These are phyloP conservation scores for Ageneiosus marmoratus DNA, from an alignment of 2,113 vertebrate species.

Conservation along the genomic window DNA sequence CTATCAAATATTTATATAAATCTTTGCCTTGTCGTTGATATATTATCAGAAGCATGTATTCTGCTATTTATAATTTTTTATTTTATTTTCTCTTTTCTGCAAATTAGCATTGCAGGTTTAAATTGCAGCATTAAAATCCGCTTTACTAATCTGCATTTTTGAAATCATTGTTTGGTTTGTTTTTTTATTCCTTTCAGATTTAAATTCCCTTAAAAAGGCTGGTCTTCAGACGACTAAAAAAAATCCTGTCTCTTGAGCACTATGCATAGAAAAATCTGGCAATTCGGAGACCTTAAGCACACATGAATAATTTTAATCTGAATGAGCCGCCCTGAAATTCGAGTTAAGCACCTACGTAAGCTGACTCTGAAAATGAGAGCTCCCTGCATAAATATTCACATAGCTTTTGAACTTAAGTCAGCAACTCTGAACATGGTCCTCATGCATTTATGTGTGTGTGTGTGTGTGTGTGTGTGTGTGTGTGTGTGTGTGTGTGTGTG, in stretches of 20 bases:
- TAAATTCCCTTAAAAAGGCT: neutral
- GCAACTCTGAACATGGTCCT: neutral
- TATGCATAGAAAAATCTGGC: neutral
- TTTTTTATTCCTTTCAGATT: neutral
- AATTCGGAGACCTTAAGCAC: neutral
- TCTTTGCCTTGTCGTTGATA: neutral
- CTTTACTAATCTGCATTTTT: neutral
- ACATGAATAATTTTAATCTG: neutral
- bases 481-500: slow-evolving; percentile 30
- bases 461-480: slow-evolving; percentile 19
- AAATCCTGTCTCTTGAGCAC: neutral
- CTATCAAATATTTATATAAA: neutral
- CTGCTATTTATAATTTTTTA: too few relatives aligned
- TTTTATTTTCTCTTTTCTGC: neutral
- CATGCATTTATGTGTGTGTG: slow-evolving; percentile 9
- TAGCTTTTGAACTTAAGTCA: neutral
- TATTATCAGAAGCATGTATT: neutral
- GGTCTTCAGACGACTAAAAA: neutral
- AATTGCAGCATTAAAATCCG: neutral
- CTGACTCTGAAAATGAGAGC: slow-evolving; percentile 1
- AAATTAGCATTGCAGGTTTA: neutral
- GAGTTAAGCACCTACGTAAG: slow-evolving; percentile 4
- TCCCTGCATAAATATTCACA: neutral
- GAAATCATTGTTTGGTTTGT: too few relatives aligned
- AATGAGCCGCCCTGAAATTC: neutral